A percentile compares a stretch with the other conserved stretches of the same genome.
Conservation (phyloP, 2,888 invertebrate genomes). For the Ophion ellenae region DNA sequence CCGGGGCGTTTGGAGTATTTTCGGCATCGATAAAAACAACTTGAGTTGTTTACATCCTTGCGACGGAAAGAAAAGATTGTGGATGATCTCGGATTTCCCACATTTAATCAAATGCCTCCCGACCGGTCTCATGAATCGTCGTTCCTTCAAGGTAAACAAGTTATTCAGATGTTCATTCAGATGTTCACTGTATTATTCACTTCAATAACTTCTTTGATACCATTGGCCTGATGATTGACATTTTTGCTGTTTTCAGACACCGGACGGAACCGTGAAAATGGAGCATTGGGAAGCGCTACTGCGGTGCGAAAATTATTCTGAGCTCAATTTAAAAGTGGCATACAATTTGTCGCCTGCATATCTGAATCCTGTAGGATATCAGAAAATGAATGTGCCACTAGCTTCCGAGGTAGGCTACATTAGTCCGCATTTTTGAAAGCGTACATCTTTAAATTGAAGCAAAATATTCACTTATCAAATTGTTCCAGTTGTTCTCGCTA, state of each 20-base stretch:
- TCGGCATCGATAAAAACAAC: constrained; percentile 60
- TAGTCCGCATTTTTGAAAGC: background rate
- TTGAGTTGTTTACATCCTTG: too few species aligned
- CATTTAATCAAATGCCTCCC: constrained; percentile 14
- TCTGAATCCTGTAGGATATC: constrained; percentile 11
- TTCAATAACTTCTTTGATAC: background rate
- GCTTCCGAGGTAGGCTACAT: constrained; percentile 11
- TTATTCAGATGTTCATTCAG: too few species aligned
- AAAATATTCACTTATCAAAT: background rate
- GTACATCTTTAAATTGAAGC: background rate
- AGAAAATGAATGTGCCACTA: constrained; percentile 26
- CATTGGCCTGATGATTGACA: background rate
- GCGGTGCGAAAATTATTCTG: background rate
- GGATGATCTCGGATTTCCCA: constrained; percentile 72
- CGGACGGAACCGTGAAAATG: background rate
- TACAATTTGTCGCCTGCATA: constrained; percentile 15
- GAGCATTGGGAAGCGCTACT: constrained; percentile 11
- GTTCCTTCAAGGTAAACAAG: constrained; percentile 6
- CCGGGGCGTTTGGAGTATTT: constrained; percentile 69
- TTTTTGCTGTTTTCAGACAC: constrained; percentile 16
- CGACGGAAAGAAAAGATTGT: constrained; percentile 66
- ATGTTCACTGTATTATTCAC: background rate
- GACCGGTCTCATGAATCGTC: constrained; percentile 63
- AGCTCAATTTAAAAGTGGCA: constrained; percentile 18
- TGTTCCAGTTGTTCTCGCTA: constrained; percentile 13